A percentile compares a stretch with the other conserved stretches of the same genome.
These are phyloP conservation scores for Macaca mulatta DNA, from an alignment of 2,113 vertebrate species.

Conservation along the genomic window DNA sequence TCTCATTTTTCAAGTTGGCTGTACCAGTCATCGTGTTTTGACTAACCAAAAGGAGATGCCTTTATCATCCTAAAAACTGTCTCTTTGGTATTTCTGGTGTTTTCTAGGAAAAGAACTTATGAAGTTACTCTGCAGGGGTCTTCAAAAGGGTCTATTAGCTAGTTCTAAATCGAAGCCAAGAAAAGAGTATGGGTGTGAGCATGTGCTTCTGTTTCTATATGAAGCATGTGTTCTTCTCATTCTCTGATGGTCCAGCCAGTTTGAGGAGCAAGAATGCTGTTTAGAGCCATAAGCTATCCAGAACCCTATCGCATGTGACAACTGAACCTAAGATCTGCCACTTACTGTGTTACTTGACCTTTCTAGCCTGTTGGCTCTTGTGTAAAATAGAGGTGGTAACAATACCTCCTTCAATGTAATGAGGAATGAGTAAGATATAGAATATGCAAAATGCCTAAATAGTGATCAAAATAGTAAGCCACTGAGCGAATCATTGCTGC, in stretches of 20 bases:
- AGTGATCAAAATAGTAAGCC: not conserved
- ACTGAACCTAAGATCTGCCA: not conserved
- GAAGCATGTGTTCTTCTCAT: not conserved
- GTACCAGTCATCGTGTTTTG: not conserved
- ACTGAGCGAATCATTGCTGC: not conserved
- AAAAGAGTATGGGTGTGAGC: rapidly evolving
- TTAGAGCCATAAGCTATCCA: not conserved
- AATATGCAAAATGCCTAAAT: not conserved
- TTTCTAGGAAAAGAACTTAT: not conserved
- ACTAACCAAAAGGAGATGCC: not conserved
- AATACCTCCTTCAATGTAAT: not conserved
- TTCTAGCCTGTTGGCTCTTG: not conserved
- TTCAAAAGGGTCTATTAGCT: not conserved
- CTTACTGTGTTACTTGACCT: not conserved
- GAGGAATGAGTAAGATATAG: not conserved
- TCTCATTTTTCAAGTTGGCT: not conserved
- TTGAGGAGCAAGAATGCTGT: not conserved
- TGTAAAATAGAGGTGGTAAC: not conserved
- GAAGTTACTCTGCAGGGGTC: not conserved
- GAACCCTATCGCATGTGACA: not conserved
- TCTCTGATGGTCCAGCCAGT: not conserved
- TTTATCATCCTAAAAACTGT: not conserved
- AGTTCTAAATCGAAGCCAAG: not conserved
- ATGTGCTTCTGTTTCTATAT: not conserved
- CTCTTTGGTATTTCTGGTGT: not conserved